Percentiles rank a stretch among this genome's conserved stretches.
Evolutionary conservation across 2,888 invertebrate species (phyloP).

Genomic region (Limnephilus lunatus): DNA sequence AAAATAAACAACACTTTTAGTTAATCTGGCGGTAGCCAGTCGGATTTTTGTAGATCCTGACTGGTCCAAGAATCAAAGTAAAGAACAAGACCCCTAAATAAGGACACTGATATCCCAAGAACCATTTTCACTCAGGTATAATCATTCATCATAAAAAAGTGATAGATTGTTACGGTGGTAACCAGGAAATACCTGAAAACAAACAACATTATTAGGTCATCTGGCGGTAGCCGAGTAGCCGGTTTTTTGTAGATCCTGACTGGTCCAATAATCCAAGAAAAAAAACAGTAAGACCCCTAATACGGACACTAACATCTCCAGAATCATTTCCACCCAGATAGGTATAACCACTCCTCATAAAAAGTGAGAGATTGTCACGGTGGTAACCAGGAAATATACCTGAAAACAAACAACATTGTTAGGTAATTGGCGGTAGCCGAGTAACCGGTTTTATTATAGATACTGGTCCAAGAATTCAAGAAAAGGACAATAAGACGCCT

Average conservation of each 20-base stretch:
- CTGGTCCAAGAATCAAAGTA: too few species aligned
- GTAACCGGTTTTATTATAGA: background rate
- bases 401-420: constrained; percentile 70
- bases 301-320: too few species aligned
- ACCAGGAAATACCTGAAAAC: constrained; percentile 82
- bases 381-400: constrained; percentile 83
- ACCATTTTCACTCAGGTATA: too few species aligned
- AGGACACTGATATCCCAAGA: too few species aligned
- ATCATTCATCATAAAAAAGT: constrained; percentile 74
- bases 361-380: constrained; percentile 80
- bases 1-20: constrained; percentile 66
- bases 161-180: constrained; percentile 81
- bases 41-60: background rate
- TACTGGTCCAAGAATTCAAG: too few species aligned
- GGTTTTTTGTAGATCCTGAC: too few species aligned
- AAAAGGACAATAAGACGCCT: too few species aligned
- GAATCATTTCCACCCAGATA: constrained; percentile 77
- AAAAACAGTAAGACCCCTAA: too few species aligned
- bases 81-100: too few species aligned
- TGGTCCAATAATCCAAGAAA: too few species aligned
- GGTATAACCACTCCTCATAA: constrained; percentile 82
- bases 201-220: background rate
- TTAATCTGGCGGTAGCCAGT: background rate
- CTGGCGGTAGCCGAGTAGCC: too few species aligned
- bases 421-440: background rate